Evolutionary conservation across 2,888 invertebrate species (phyloP), one percentile per base, ranked within the genome.

Genomic region (Erebia palarica): DNA sequence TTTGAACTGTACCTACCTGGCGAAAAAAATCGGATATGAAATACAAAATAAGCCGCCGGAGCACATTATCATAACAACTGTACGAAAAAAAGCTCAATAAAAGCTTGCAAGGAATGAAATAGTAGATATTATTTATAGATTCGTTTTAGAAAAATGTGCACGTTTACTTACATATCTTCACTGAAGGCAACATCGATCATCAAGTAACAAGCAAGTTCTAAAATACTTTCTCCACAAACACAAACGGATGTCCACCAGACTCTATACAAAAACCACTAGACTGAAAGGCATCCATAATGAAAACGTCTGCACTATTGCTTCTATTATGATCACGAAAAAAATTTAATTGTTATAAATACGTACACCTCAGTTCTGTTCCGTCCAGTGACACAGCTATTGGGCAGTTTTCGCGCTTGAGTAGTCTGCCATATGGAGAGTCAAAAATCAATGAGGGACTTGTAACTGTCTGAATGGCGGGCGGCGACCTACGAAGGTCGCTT

Each of bases 401-500:
- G 69, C 80, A 82, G 77, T 81, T 82, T 85, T 84, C 82, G 81
- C 86, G 84, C 82, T 85, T 79, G 84, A 85, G 81, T 84, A 81
- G 78, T 79, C 76, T 70, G 74, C 76, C 85, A 87, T 84, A 79
- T 88, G 87, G 84, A 80, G 77, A 77, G 85, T 84, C 83, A 85
- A 91, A 92, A 92, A 92, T 91, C 91, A 91, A 92, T 91, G 91
- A 86, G 82, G 78, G 78, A 36, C 36, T 81, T 80, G 79, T 58
- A 27, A 58, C 44, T 77, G 80, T 78, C 84, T 91, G 87, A 91
- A 91, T 90, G 91, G 86, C 84, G 84, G 88, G 85, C 86, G 85
- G 83, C 87, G 90, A 91, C 90, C 91, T 90, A 84, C 81, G 87
- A 90, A 91, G 91, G 92, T 90, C 91, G 91, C 77, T 77, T 80